Percentiles rank a stretch among this genome's conserved stretches.
Conservation (phyloP, 2,888 invertebrate species). For the Chalcis sispes region DNA sequence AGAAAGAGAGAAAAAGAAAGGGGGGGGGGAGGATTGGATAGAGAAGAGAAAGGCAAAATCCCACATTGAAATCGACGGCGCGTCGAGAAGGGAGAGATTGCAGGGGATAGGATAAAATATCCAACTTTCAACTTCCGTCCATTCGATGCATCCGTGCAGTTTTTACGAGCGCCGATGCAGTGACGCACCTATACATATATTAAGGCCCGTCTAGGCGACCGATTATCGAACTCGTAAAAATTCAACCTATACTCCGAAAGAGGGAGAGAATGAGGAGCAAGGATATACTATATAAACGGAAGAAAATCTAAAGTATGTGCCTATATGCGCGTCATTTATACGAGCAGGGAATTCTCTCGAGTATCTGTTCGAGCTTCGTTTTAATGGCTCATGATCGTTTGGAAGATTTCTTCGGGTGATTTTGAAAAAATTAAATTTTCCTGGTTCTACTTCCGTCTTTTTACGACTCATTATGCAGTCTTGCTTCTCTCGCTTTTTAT, state of each 20-base stretch:
- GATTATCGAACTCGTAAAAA: conserved; percentile 54
- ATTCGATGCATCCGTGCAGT: conserved; percentile 39
- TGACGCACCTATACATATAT: conserved; percentile 21
- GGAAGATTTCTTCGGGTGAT: neutral
- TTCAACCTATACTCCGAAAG: conserved; percentile 44
- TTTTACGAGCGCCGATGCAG: conserved; percentile 32
- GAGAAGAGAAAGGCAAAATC: no score
- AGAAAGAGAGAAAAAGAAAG: neutral
- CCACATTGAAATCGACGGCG: no score
- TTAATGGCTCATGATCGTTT: conserved; percentile 45
- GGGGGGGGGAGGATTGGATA: neutral
- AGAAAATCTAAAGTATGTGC: neutral
- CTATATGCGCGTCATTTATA: no score
- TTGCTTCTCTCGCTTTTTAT: neutral
- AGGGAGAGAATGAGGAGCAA: neutral
- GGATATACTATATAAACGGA: neutral
- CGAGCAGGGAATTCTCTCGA: no score
- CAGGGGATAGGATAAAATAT: conserved; percentile 30
- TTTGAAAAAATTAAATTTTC: conserved; percentile 19
- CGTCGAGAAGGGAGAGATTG: no score
- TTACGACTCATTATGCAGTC: neutral
- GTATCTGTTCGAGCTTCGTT: neutral
- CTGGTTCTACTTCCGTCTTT: neutral
- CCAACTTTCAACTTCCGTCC: conserved; percentile 33
- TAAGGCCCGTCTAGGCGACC: conserved; percentile 38